Conservation (phyloP, 2,797 vertebrate species). For the Parauchenoglanis ngamensis region DNA sequence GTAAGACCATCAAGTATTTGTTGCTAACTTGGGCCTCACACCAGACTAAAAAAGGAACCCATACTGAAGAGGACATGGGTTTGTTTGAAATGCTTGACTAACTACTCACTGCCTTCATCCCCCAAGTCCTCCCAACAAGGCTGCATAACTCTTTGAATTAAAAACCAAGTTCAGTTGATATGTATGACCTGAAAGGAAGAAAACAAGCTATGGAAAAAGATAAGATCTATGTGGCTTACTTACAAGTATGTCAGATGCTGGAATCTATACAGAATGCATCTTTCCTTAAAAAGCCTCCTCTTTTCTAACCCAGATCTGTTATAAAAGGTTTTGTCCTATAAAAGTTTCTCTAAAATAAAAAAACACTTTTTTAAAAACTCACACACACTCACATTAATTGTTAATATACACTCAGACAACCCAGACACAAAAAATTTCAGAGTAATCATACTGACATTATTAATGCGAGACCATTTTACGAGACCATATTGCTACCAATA, state of each 20-base stretch:
- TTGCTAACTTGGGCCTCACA: conserved; percentile 13
- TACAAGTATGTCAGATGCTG: conserved; percentile 44
- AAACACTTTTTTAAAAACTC: background rate
- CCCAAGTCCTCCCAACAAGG: background rate
- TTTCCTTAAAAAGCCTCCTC: conserved; percentile 59
- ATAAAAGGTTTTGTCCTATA: conserved; percentile 46
- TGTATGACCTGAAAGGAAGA: conserved; percentile 7
- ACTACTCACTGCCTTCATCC: conserved; percentile 18
- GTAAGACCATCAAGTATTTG: conserved; percentile 14
- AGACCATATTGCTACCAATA: background rate
- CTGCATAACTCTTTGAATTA: conserved; percentile 26
- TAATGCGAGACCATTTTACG: background rate
- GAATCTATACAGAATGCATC: conserved; percentile 67
- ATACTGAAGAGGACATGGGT: conserved; percentile 19
- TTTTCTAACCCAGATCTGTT: conserved; percentile 53
- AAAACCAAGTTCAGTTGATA: background rate
- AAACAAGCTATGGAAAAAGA: conserved; percentile 11
- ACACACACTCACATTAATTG: background rate
- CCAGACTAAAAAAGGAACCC: conserved; percentile 43
- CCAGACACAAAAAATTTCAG: background rate
- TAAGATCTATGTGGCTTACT: conserved; percentile 40
- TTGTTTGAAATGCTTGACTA: conserved; percentile 44
- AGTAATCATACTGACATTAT: background rate
- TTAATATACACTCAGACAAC: conserved; percentile 17
- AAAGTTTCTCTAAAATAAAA: conserved; percentile 43